Percentiles rank a stretch among this genome's conserved stretches.
Conservation (phyloP, 1,140 invertebrate species). For the Mercenaria mercenaria region DNA sequence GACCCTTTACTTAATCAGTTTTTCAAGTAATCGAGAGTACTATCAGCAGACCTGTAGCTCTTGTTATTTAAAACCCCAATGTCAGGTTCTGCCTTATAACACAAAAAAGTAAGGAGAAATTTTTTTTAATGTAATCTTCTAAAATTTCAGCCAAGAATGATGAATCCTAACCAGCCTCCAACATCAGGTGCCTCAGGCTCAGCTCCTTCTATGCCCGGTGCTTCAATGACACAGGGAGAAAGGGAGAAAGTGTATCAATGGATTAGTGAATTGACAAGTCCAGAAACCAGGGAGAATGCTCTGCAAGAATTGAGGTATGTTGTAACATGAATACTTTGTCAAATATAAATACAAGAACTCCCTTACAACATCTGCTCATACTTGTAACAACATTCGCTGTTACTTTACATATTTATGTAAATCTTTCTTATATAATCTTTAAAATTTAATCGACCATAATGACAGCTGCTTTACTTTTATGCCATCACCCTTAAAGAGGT, state of each 20-base stretch:
- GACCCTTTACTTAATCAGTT: not conserved
- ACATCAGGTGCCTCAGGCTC: conserved; percentile 40
- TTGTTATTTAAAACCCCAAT: no score
- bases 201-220: conserved; percentile 40
- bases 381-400: no score
- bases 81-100: not conserved
- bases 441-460: no score
- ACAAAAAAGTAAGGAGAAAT: not conserved
- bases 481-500: no score
- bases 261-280: conserved; percentile 98
- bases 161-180: conserved; percentile 53
- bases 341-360: no score
- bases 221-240: conserved; percentile 87
- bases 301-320: conserved; percentile 94
- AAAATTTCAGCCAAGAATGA: conserved; percentile 43
- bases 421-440: no score
- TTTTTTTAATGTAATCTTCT: not conserved
- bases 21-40: not conserved
- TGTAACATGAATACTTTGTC: no score
- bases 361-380: no score
- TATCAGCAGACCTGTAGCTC: not conserved
- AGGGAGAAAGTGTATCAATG: conserved; percentile 95
- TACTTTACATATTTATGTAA: no score
- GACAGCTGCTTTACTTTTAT: no score
- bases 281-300: conserved; percentile 98